Percentiles rank a stretch among this genome's conserved stretches.
phyloP scores from a whole-genome alignment of 2,113 vertebrate genomes.

The Brachyistius frenatus region DNA sequence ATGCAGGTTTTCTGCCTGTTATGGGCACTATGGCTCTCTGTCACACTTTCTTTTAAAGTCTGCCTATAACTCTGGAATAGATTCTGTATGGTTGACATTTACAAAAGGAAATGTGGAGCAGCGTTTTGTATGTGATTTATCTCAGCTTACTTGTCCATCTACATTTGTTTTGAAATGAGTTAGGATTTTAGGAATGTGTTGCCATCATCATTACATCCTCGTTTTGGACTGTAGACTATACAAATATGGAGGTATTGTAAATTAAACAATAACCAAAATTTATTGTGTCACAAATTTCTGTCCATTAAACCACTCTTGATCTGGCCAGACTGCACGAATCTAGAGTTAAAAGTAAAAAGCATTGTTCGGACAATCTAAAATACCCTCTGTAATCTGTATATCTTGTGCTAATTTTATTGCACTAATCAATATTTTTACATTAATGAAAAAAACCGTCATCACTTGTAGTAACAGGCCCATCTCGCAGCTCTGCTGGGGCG shows the following conservation, averaged over 20 bases:
- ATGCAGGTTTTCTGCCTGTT: conserved; percentile 56
- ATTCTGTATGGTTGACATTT: conserved; percentile 44
- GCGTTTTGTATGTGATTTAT: conserved; percentile 14
- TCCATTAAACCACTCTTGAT: no score
- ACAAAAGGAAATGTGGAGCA: background rate
- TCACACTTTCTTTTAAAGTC: conserved; percentile 41
- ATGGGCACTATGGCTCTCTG: conserved; percentile 39
- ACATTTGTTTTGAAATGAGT: conserved; percentile 22
- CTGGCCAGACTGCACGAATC: no score
- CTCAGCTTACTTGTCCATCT: background rate
- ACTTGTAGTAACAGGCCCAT: no score
- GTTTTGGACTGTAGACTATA: background rate
- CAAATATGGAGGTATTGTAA: conserved; percentile 4
- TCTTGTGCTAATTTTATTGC: no score
- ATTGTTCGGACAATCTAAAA: no score
- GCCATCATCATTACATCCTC: background rate
- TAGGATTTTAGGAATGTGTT: no score
- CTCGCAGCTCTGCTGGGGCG: no score
- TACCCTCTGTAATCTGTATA: no score
- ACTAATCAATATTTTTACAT: background rate
- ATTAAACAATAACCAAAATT: background rate
- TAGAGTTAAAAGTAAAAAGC: no score
- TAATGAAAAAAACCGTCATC: background rate
- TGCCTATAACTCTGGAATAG: conserved; percentile 7
- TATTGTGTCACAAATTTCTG: no score